Evolutionary conservation across 1,140 invertebrate species (phyloP), one percentile per base, ranked within the genome.

Genomic region (Meloidogyne chitwoodi): DNA sequence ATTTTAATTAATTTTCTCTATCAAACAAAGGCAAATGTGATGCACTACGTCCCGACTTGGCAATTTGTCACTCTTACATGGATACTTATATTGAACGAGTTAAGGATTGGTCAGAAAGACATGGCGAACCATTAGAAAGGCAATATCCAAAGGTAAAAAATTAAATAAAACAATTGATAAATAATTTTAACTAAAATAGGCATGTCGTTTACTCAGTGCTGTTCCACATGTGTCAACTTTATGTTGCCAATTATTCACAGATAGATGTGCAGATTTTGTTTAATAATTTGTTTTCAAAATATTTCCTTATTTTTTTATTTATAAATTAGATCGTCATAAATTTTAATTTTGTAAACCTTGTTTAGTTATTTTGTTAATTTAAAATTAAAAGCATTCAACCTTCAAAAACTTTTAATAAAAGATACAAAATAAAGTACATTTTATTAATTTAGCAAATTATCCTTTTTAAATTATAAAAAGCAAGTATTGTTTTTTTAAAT

Each of bases 171-270:
- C 34, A 63, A 41, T n/a, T n/a, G n/a, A n/a, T n/a, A 31, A 31
- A 2, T 31, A 3, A 3, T 31, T 31, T 38, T 38, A 8, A 6
- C 4, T 38, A 38, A 38, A 8, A 38, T 38, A 80, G 79, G 81
- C 82, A 1, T 83, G 82, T 41, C 64, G 71, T 26, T 67, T 83
- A 44, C 74, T 83, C n/a, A 71, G 27, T 41, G 66, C 77, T 16
- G 80, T 83, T 31, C 79, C 76, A 38, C 80, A 83, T 66, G 82
- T 83, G 24, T 80, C 79, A 19, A 76, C 66, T 2, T 68, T 83
- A 10, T 83, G 81, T 70, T 83, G 83, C 44, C 77, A 80, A 26
- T 75, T 77, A 63, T 82, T 80, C 56, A 62, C n/a, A 2, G 64
- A 77, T 26, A 81, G 68, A 56, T 84, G 83, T 70, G 41, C 16